Percentiles rank a stretch among this genome's conserved stretches.
Conservation (phyloP, 2,888 invertebrate species). For the Salpingus planirostris region DNA sequence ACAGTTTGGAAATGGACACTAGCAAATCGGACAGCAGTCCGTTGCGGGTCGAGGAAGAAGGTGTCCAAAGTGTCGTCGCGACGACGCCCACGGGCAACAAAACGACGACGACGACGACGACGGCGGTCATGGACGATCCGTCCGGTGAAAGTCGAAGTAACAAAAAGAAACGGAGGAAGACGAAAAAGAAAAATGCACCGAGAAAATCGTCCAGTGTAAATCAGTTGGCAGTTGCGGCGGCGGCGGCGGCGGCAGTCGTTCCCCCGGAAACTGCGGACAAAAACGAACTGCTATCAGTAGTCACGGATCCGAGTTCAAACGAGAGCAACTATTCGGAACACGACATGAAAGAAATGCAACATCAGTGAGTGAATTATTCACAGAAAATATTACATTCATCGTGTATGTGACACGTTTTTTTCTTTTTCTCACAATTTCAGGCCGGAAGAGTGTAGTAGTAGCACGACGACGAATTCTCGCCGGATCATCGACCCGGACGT, state of each 20-base stretch:
- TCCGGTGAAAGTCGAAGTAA: conserved; percentile 46
- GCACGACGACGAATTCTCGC: conserved; percentile 5
- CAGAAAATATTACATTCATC: neutral
- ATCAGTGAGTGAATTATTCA: too few relatives aligned
- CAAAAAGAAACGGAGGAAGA: conserved; percentile 73
- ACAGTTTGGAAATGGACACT: conserved; percentile 47
- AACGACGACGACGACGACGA: conserved; percentile 2
- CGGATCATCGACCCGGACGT: conserved; percentile 55
- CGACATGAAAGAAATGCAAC: conserved; percentile 37
- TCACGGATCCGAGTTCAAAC: conserved; percentile 38
- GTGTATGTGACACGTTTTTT: neutral
- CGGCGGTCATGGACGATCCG: conserved; percentile 16
- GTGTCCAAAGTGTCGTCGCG: neutral
- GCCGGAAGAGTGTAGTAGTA: too few relatives aligned
- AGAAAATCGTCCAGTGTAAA: conserved; percentile 56
- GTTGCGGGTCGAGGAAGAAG: conserved; percentile 5
- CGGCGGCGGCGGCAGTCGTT: conserved; percentile 38
- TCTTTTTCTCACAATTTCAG: too few relatives aligned
- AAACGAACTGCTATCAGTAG: conserved; percentile 27
- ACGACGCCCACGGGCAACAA: neutral
- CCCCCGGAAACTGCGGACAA: conserved; percentile 23
- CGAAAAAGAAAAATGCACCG: conserved; percentile 70
- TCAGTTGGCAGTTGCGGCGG: conserved; percentile 42
- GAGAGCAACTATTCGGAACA: conserved; percentile 38
- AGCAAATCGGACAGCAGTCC: conserved; percentile 15